Conservation (phyloP, 1,140 invertebrate genomes). For the Drosophila paulistorum region DNA sequence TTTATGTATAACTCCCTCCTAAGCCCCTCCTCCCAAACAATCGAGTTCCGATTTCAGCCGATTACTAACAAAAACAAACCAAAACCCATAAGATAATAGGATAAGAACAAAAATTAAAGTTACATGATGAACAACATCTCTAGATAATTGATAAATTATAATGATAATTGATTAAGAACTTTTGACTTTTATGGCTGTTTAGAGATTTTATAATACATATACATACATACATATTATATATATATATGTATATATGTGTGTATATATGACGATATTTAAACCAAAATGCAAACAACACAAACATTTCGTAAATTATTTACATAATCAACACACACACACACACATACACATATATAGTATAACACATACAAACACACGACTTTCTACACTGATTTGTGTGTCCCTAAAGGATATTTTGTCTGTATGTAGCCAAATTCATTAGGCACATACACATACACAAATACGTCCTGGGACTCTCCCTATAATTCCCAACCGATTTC, state of each 20-base stretch:
- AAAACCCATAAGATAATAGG: conserved; percentile 1
- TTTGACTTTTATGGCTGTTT: conserved; percentile 81
- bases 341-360: conserved; percentile 5
- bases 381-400: conserved; percentile 32
- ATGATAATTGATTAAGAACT: conserved; percentile 61
- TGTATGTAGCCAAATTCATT: no score
- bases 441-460: no score
- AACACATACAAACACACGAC: conserved; percentile 14
- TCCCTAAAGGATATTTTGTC: neutral
- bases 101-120: conserved; percentile 5
- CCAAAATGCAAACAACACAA: conserved; percentile 24
- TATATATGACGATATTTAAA: conserved; percentile 45
- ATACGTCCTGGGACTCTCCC: neutral
- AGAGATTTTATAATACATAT: conserved; percentile 78
- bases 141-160: conserved; percentile 68
- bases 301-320: conserved; percentile 67
- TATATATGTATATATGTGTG: conserved; percentile 42
- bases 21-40: conserved; percentile 47
- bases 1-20: conserved; percentile 50
- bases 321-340: conserved; percentile 39
- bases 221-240: conserved; percentile 67
- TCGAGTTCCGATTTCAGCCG: conserved; percentile 70
- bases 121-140: conserved; percentile 51
- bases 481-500: conserved; percentile 42
- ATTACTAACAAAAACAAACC: conserved; percentile 11